A percentile compares a stretch with the other conserved stretches of the same genome.
Conservation (phyloP, 2,113 vertebrate species). For the Microtus richardsoni region DNA sequence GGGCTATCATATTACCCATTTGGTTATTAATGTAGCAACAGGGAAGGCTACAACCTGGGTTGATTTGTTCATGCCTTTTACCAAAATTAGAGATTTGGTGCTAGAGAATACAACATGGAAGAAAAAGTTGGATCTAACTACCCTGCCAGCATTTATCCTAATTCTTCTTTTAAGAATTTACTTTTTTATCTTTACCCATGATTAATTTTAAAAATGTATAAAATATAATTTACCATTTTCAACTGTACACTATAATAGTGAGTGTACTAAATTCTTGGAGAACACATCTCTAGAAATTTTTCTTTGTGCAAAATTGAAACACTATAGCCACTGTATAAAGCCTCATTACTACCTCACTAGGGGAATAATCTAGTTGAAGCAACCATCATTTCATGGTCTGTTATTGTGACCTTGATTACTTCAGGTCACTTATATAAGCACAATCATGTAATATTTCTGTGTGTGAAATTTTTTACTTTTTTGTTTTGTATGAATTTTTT, state of each 20-base stretch:
- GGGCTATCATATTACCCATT: background rate
- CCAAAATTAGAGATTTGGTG: background rate
- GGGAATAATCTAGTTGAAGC: too few species aligned
- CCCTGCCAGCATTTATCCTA: background rate
- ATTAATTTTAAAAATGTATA: background rate
- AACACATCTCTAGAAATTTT: background rate
- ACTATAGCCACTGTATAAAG: background rate
- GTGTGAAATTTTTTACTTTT: background rate
- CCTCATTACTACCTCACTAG: too few species aligned
- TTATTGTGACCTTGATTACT: background rate
- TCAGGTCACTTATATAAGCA: background rate
- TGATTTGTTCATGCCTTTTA: background rate
- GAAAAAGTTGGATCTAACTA: background rate
- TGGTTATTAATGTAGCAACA: background rate
- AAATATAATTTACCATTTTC: background rate
- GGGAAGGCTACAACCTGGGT: background rate
- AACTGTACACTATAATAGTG: background rate
- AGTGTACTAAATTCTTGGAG: background rate
- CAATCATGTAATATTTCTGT: background rate
- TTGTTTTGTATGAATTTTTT: background rate
- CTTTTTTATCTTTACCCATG: background rate
- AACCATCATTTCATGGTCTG: background rate
- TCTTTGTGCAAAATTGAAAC: background rate
- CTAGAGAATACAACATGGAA: background rate
- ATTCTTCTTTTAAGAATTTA: background rate